Evolutionary conservation across 64 coral and sea anemone species (phyloP), one percentile per base, ranked within the genome.

Genomic region (Orbicella faveolata): DNA sequence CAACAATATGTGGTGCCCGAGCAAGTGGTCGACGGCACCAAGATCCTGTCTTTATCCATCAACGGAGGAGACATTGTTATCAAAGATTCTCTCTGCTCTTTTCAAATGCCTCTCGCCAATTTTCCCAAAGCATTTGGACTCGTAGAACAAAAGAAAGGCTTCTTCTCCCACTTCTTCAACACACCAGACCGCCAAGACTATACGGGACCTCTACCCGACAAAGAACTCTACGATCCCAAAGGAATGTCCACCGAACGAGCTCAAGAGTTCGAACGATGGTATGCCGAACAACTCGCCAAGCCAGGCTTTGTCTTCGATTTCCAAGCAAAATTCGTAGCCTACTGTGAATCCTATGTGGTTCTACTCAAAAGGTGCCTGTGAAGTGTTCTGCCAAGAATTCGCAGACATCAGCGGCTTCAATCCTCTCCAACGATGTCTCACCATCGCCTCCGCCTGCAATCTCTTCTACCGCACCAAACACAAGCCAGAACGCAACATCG

Each of bases 91-190:
- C 33, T 94, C 13, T 82, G 80, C 16, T 94, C 91, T n/a, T 10
- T 94, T 12, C 23, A 39, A 13, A 94, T 94, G 75, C 64, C 88
- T 6, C 34, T 94, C 0, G 0, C 54, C 0, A 1, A 0, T 0
- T 88, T 94, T 25, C 75, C 89, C 0, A 90, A 90, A 21, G 44
- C 83, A 1, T 94, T 94, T 6, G 75, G 75, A 0, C 20, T 87
- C 0, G 2, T 20, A 0, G 79, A 89, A 61, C 25, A 23, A 1
- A 57, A 33, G 0, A 88, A 92, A 9, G 91, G 91, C 0, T 82
- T 61, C 25, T 93, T 93, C 4, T 86, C 86, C 0, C 86, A 93
- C 52, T 81, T 83, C 4, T 89, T 89, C 2, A 93, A 89, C 12
- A 26, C 9, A 0, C 4, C 16, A 0, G 72, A 81, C 3, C 84